Evolutionary conservation across 2,797 vertebrate species (phyloP).

Genomic region (Siniperca obscura): DNA sequence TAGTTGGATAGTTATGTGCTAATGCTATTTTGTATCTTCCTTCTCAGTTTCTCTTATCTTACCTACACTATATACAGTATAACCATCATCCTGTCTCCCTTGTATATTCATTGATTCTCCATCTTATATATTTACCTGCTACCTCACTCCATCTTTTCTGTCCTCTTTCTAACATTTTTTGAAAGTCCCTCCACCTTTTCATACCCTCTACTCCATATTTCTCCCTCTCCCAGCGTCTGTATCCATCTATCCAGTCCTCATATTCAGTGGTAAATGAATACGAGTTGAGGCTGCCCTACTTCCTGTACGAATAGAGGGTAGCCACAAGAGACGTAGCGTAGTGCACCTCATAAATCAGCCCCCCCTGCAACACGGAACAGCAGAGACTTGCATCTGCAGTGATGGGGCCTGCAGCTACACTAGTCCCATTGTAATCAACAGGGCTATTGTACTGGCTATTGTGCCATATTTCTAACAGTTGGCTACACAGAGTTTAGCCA

Average conservation of each 20-base stretch:
- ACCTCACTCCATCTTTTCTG: conserved; percentile 8
- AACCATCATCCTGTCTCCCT: neutral
- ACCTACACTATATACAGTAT: neutral
- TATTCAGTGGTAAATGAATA: conserved; percentile 72
- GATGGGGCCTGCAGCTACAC: conserved; percentile 66
- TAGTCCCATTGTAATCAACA: conserved; percentile 66
- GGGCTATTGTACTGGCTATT: conserved; percentile 21
- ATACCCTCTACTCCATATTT: conserved; percentile 18
- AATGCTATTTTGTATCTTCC: neutral
- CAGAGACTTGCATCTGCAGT: conserved; percentile 74
- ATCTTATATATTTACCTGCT: conserved; percentile 7
- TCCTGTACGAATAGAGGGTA: conserved; percentile 75
- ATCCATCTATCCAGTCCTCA: conserved; percentile 55
- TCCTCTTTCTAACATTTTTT: conserved; percentile 19
- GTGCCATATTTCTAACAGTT: conserved; percentile 44
- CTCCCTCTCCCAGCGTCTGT: conserved; percentile 18
- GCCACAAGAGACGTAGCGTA: conserved; percentile 71
- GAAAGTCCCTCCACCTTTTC: conserved; percentile 14
- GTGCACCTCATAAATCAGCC: conserved; percentile 83
- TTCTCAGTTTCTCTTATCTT: neutral
- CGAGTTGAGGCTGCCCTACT: conserved; percentile 72
- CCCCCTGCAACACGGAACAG: conserved; percentile 64
- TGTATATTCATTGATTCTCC: conserved; percentile 6
- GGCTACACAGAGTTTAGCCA: conserved; percentile 26
- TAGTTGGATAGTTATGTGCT: conserved; percentile 39